Evolutionary conservation across 2,113 vertebrate genomes (phyloP), one percentile per base, ranked within the genome.

Genomic region (Gambusia affinis): DNA sequence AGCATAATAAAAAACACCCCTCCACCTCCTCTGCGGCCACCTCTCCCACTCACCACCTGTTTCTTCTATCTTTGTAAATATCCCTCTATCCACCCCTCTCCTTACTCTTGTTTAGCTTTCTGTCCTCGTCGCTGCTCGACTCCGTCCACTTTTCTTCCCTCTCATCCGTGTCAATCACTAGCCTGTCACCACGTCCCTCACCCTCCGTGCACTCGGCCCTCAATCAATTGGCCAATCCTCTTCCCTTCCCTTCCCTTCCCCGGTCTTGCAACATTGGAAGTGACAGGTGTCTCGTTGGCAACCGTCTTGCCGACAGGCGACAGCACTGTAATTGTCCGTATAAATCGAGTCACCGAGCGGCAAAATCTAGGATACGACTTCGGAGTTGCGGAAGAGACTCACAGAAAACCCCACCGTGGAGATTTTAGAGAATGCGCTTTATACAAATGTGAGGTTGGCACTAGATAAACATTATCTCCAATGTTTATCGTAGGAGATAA

Each of bases 31-130:
- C 69, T 17, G 44, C 37, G 0, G 29, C 84, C 91, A 88, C 90
- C 86, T 92, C 92, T 92, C 94, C 92, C 89, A 93, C 91, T 90
- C 92, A 85, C 93, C 94, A 93, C 89, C 93, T 94, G 92, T 91
- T 90, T 87, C 86, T 80, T 67, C 79, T 62, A 70, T 89, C 78
- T 78, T 60, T 61, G 63, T 86, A 84, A 86, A 77, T 87, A 78
- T 89, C 75, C 44, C 67, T 85, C 82, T 81, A 64, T 75, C 78
- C 71, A 33, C 51, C 22, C 22, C 35, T 78, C 71, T 71, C 72
- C 84, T 82, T 78, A 86, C 75, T 87, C 87, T 92, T 92, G 93
- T 94, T 92, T 92, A 78, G 90, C 81, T 69, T 83, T 89, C 61
- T 37, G 35, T 76, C 70, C 75, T 83, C 72, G 63, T 67, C 37